Conservation (phyloP, 2,113 vertebrate species). For the Microcebus griseorufus region DNA sequence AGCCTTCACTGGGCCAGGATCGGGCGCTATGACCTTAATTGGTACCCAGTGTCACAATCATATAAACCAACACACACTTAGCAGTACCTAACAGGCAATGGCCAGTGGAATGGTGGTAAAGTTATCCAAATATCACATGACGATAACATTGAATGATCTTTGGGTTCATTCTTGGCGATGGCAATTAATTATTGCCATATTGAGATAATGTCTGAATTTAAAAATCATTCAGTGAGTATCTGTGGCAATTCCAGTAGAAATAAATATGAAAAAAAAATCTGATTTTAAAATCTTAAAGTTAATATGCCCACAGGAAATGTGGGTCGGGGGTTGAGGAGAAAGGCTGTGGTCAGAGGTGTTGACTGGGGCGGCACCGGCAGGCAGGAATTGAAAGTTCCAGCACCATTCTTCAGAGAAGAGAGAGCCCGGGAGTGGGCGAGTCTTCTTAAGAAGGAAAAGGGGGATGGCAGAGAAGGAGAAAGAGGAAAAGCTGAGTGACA, state of each 20-base stretch:
- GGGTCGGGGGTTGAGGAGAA: neutral
- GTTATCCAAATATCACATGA: neutral
- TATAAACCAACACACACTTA: neutral
- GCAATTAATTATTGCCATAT: neutral
- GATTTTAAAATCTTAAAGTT: neutral
- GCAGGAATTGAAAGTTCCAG: neutral
- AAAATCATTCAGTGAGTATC: neutral
- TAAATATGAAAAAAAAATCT: neutral
- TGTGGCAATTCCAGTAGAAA: constrained; percentile 17
- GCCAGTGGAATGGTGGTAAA: neutral
- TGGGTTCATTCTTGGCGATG: neutral
- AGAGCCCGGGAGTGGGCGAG: fast-evolving
- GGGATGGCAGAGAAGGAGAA: neutral
- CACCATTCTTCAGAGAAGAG: neutral
- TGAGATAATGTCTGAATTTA: neutral
- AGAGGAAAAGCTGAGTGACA: neutral
- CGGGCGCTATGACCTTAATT: neutral
- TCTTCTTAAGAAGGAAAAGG: neutral
- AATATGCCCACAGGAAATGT: neutral
- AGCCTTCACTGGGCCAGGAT: neutral
- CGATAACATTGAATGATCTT: neutral
- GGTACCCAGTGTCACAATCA: neutral
- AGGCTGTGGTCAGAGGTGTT: neutral
- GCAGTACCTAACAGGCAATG: neutral
- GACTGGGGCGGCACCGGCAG: too few species aligned